These are phyloP conservation scores for silkworm (Bombyx mori) DNA, from an alignment of 1,140 invertebrate genomes.

Conservation along the genomic window DNA sequence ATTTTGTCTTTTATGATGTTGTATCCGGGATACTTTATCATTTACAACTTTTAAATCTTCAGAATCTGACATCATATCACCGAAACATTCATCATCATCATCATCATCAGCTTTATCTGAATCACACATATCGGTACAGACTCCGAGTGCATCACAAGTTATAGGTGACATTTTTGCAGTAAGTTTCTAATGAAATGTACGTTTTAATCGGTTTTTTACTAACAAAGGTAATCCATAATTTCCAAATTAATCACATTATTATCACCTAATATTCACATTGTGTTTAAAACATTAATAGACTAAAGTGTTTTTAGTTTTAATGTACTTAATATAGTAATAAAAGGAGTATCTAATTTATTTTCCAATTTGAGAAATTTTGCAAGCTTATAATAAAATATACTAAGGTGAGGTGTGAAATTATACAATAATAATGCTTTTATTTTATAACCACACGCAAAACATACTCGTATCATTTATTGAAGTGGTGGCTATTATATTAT, in stretches of 20 bases:
- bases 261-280: background rate
- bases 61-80: constrained; percentile 40
- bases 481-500: no score
- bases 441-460: no score
- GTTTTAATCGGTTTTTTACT: no score
- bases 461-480: no score
- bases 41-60: constrained; percentile 15
- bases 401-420: no score
- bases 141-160: constrained; percentile 47
- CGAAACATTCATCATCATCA: constrained; percentile 44
- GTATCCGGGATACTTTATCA: background rate
- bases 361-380: no score
- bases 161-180: constrained; percentile 57
- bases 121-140: constrained; percentile 45
- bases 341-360: background rate
- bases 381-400: no score
- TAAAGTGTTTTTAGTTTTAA: background rate
- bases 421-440: no score
- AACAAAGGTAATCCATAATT: no score
- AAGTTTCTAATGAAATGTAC: constrained; percentile 33
- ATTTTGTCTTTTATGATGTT: no score
- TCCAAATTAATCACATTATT: background rate
- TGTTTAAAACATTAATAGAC: background rate
- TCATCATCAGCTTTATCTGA: constrained; percentile 35
- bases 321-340: background rate